Percentiles rank a stretch among this genome's conserved stretches.
Evolutionary conservation across 2,113 vertebrate species (phyloP).

Genomic region (Sinocyclocheilus rhinocerous): DNA sequence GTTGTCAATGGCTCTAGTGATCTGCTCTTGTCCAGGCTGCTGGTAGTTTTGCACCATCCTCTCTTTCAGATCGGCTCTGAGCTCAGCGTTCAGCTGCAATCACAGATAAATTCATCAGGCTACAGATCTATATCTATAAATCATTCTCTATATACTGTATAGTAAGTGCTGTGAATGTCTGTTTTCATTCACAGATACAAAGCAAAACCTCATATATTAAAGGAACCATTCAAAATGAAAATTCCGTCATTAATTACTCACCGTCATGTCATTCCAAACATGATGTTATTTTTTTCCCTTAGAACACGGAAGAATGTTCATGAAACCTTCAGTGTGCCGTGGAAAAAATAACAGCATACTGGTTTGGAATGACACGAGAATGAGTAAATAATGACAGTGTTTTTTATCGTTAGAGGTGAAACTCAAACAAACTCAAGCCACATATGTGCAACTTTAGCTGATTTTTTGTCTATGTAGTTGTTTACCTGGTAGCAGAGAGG

Average conservation of each 20-base stretch:
- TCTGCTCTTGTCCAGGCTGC: conserved; percentile 78
- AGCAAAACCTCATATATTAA: neutral
- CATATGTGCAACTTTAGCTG: neutral
- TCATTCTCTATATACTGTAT: neutral
- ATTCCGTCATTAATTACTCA: neutral
- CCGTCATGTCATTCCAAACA: neutral
- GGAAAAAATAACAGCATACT: too few relatives aligned
- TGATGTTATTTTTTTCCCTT: neutral
- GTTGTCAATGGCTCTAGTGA: conserved; percentile 89
- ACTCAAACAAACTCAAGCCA: too few relatives aligned
- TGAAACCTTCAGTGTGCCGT: neutral
- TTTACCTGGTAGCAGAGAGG: conserved; percentile 86
- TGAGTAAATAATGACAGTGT: neutral
- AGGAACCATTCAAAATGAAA: neutral
- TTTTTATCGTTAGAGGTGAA: neutral
- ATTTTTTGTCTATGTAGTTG: neutral
- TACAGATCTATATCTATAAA: neutral
- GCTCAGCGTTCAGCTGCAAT: conserved; percentile 84
- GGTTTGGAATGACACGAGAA: too few relatives aligned
- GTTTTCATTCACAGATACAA: neutral
- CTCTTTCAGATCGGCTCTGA: conserved; percentile 86
- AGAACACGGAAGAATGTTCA: neutral
- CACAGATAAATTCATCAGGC: conserved; percentile 7
- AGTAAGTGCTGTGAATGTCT: neutral
- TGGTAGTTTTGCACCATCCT: conserved; percentile 90